Conservation (phyloP, 2,797 vertebrate genomes). For the Acrossocheilus wenchowensis region DNA sequence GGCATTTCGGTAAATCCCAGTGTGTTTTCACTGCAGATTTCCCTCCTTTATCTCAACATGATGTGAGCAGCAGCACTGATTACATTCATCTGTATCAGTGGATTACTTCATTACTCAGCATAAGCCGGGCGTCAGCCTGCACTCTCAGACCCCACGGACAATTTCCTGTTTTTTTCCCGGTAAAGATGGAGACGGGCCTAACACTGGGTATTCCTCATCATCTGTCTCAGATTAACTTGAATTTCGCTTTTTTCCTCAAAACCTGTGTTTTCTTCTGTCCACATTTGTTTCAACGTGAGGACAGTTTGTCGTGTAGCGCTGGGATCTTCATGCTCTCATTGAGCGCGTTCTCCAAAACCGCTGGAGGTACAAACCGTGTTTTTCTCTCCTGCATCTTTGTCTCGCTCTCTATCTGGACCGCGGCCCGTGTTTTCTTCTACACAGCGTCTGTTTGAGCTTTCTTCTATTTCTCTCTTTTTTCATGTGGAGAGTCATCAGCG, state of each 20-base stretch:
- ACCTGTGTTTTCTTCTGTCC: conserved; percentile 44
- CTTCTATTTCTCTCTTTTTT: conserved; percentile 48
- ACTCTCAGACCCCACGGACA: conserved; percentile 8
- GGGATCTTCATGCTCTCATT: conserved; percentile 65
- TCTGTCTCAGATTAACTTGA: conserved; percentile 8
- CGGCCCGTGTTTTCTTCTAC: background rate
- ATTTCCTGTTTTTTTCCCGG: conserved; percentile 20
- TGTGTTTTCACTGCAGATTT: background rate
- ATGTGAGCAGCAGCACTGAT: background rate
- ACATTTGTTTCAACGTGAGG: conserved; percentile 40
- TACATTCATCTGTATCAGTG: background rate
- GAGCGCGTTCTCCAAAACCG: background rate
- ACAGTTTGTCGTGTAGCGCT: conserved; percentile 61
- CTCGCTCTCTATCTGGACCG: conserved; percentile 1
- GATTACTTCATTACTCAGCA: conserved; percentile 23
- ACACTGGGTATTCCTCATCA: conserved; percentile 10
- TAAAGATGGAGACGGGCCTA: background rate
- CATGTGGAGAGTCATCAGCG: conserved; percentile 58
- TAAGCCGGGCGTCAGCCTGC: conserved; percentile 19
- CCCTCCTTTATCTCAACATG: background rate
- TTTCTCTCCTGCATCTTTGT: background rate
- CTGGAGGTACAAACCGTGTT: background rate
- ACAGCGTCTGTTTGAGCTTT: background rate
- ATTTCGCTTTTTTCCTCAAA: background rate
- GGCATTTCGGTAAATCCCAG: background rate